Conservation (phyloP, 2,888 invertebrate genomes). For the Nomada goodeniana region DNA sequence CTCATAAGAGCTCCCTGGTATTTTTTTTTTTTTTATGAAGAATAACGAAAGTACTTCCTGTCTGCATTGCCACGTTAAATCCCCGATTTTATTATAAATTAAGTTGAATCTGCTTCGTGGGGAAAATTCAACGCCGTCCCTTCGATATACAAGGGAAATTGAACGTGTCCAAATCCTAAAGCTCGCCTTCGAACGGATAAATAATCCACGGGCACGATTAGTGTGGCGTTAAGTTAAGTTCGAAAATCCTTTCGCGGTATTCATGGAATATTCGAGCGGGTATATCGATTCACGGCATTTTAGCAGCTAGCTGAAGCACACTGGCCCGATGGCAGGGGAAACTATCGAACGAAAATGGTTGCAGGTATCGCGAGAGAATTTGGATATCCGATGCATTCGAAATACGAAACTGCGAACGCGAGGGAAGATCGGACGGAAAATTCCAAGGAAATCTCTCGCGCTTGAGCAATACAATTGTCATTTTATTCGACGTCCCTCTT, state of each 20-base stretch:
- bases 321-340: background rate
- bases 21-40: too few species aligned
- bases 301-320: background rate
- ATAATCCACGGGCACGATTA: constrained; percentile 39
- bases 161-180: background rate
- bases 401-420: constrained; percentile 13
- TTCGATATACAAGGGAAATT: background rate
- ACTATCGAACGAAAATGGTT: constrained; percentile 29
- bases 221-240: constrained; percentile 22
- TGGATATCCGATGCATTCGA: constrained; percentile 35
- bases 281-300: constrained; percentile 43
- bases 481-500: background rate
- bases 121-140: background rate
- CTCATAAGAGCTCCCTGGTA: too few species aligned
- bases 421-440: constrained; percentile 20
- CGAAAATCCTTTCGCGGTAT: constrained; percentile 43
- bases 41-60: too few species aligned
- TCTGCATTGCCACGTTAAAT: too few species aligned
- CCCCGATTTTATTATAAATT: too few species aligned
- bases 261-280: constrained; percentile 47
- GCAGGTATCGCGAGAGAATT: background rate
- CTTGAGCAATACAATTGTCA: background rate
- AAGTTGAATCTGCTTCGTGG: background rate
- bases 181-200: constrained; percentile 28
- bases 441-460: background rate